Conservation (phyloP, 2,797 vertebrate species). For the Crypturellus tataupa region DNA sequence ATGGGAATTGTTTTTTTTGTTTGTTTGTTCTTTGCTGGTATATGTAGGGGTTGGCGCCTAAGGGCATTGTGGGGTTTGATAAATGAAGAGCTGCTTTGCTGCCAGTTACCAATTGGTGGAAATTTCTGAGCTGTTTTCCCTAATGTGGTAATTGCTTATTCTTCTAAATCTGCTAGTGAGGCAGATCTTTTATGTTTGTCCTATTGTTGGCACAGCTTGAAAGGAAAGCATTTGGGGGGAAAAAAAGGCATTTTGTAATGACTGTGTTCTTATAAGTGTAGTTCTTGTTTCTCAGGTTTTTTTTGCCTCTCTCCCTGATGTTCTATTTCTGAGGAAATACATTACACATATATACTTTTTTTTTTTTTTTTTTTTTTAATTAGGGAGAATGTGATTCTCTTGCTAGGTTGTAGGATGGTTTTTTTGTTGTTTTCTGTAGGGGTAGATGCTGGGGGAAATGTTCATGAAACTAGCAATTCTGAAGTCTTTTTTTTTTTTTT, state of each 20-base stretch:
- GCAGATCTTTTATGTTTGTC: conserved; percentile 48
- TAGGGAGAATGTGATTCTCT: not conserved
- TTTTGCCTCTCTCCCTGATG: not conserved
- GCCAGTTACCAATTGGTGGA: conserved; percentile 60
- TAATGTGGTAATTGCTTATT: conserved; percentile 69
- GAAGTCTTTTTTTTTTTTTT: not conserved
- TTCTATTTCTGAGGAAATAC: not conserved
- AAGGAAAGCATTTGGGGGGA: conserved; percentile 22
- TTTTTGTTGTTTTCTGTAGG: not conserved
- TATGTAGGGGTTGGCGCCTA: not conserved
- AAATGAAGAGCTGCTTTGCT: conserved; percentile 22
- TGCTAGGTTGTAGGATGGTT: not conserved
- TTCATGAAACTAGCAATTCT: not conserved
- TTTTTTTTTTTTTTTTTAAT: not conserved
- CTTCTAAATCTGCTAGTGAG: conserved; percentile 60
- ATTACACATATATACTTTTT: not conserved
- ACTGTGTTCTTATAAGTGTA: not conserved
- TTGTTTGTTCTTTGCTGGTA: not conserved
- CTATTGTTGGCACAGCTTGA: conserved; percentile 66
- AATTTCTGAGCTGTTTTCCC: conserved; percentile 61
- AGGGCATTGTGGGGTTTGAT: conserved; percentile 40
- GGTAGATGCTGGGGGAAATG: not conserved
- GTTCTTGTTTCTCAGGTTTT: not conserved
- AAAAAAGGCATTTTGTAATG: conserved; percentile 13
- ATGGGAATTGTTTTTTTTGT: not conserved